These are phyloP conservation scores for Poeciliopsis infans DNA, from an alignment of 2,797 vertebrate genomes.

Conservation along the genomic window DNA sequence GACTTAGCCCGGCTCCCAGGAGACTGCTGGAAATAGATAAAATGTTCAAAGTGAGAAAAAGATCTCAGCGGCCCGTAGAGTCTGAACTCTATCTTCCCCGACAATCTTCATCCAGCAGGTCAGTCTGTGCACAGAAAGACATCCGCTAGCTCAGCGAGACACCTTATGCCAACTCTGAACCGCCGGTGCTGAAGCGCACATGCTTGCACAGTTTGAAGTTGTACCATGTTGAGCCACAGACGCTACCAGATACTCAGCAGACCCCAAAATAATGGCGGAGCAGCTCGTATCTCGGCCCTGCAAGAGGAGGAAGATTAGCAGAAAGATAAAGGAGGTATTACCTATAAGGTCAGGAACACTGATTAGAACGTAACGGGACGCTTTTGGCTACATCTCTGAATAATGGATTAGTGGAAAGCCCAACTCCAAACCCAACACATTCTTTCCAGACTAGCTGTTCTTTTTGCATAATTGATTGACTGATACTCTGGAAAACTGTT, in stretches of 20 bases:
- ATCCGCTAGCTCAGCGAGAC: slow-evolving; percentile 46
- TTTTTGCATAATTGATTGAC: background rate
- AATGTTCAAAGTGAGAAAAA: slow-evolving; percentile 34
- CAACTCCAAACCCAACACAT: background rate
- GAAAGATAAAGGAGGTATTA: background rate
- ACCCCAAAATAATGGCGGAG: slow-evolving; percentile 13
- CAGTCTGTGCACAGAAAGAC: slow-evolving; percentile 53
- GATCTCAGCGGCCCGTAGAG: slow-evolving; percentile 52
- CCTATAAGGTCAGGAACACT: background rate
- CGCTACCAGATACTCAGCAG: slow-evolving; percentile 9
- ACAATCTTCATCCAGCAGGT: slow-evolving; percentile 48
- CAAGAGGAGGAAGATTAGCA: slow-evolving; percentile 8
- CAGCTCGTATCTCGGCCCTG: background rate
- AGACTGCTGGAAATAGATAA: slow-evolving; percentile 46
- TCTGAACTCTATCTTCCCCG: slow-evolving; percentile 38
- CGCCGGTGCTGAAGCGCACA: slow-evolving; percentile 49
- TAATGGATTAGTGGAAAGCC: no score
- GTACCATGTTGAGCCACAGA: slow-evolving; percentile 36
- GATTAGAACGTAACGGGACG: background rate
- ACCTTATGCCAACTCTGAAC: slow-evolving; percentile 40
- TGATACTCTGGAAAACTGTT: background rate
- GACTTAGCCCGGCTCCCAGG: slow-evolving; percentile 44
- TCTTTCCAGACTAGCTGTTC: background rate
- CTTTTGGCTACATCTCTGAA: background rate
- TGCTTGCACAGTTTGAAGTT: slow-evolving; percentile 57